Base-by-base conservation (phyloP, 2,888 invertebrate genomes). In the Petrophora chlorosata region DNA sequence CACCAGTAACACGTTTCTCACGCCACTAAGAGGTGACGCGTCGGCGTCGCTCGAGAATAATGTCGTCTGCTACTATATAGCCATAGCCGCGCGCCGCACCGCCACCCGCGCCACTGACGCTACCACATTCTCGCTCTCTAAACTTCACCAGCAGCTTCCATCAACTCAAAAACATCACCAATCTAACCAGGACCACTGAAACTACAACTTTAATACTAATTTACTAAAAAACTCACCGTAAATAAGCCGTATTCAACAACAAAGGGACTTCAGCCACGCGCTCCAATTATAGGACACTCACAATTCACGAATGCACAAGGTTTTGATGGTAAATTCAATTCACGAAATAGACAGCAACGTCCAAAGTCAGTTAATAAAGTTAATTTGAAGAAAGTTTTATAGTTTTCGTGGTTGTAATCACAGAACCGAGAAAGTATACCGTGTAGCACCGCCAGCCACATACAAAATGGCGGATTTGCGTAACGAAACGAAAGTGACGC, bases 381-480 rank as follows among this genome's bases (percentile, higher is more conserved):
- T 66, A 75, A 74, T 76, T 74, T 69, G 30, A 71, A 80, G 67
- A 73, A 82, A 84, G 82, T 88, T 86, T 81, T 74, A 63, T 64
- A 81, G 80, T 79, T 83, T 81, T 82, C 79, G 79, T 79, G 71
- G 80, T 70, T 78, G 79, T 76, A 82, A 79, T 83, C 89, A 85
- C 85, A 78, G 73, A 79, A 79, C 82, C 76, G 79, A 79, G 79
- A 82, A 81, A 84, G 79, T 83, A 77, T 79, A 81, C 76, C 84
- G 76, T 77, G 81, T 84, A 83, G 83, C 85, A 86, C 90, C 87
- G 88, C 90, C 88, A 87, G 87, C 89, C 80, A 87, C 88, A 85
- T 89, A 88, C 90, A 91, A 91, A 91, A 91, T 91, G 90, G 90
- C 90, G 90, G 90, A 89, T 87, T 85, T 82, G 83, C 83, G 86